Evolutionary conservation across 1,140 invertebrate species (phyloP).

Genomic region (Musca vetustissima): DNA sequence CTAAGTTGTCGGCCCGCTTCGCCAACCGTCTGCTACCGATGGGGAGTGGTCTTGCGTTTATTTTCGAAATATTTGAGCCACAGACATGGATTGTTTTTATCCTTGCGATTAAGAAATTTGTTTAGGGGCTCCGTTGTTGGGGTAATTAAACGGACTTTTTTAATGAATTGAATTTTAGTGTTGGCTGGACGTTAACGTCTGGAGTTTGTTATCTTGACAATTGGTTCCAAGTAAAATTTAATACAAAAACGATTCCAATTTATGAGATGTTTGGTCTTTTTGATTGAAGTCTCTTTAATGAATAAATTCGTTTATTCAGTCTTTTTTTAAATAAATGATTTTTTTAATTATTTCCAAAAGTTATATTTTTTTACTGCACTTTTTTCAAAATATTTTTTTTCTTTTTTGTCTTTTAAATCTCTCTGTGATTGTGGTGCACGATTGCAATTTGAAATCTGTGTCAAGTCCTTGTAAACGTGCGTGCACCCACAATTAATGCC

Average conservation of each 20-base stretch:
- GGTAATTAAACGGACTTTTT: constrained; percentile 37
- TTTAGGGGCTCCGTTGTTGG: constrained; percentile 54
- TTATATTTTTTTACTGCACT: too few relatives aligned
- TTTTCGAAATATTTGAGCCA: constrained; percentile 2
- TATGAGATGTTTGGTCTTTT: background rate
- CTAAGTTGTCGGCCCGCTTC: too few relatives aligned
- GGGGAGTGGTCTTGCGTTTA: constrained; percentile 47
- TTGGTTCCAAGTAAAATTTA: background rate
- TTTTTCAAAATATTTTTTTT: background rate
- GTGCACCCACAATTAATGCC: background rate
- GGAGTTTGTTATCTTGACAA: background rate
- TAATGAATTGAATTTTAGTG: constrained; percentile 27
- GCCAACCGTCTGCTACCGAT: constrained; percentile 40
- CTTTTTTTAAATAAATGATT: too few relatives aligned
- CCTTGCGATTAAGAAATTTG: constrained; percentile 30
- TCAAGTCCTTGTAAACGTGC: constrained; percentile 19
- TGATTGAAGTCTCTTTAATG: background rate
- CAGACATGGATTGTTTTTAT: constrained; percentile 25
- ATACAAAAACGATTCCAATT: background rate
- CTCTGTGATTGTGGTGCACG: too few relatives aligned
- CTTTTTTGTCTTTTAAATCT: too few relatives aligned
- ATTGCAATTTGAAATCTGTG: constrained; percentile 18
- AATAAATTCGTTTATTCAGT: constrained; percentile 17
- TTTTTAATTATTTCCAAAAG: too few relatives aligned
- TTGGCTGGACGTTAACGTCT: background rate